A percentile compares a stretch with the other conserved stretches of the same genome.
phyloP scores from a whole-genome alignment of 2,113 vertebrate genomes.

The Tetraodon nigroviridis region DNA sequence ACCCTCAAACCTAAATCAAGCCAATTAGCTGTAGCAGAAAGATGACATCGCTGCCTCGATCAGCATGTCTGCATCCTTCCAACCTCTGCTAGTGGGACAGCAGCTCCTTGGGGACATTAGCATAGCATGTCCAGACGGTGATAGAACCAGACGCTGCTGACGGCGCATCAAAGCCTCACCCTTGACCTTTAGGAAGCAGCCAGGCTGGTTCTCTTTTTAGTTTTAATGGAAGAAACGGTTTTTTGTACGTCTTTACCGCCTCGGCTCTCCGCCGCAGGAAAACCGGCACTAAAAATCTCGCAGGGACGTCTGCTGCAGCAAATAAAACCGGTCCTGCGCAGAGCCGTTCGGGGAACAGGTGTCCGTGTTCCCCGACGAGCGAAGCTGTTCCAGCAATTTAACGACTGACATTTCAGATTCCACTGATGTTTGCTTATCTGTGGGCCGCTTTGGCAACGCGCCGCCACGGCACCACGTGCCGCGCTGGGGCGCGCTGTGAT shows the following conservation, averaged over 20 bases:
- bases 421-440: constrained; percentile 59
- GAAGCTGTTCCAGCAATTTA: constrained; percentile 62
- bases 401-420: constrained; percentile 58
- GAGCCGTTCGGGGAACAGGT: constrained; percentile 63
- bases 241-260: constrained; percentile 42
- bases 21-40: too few species aligned
- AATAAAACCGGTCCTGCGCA: constrained; percentile 46
- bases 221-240: background rate
- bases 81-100: background rate
- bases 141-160: too few species aligned
- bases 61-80: background rate
- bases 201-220: constrained; percentile 1
- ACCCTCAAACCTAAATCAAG: too few species aligned
- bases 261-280: constrained; percentile 42
- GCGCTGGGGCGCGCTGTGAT: too few species aligned
- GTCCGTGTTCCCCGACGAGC: constrained; percentile 48
- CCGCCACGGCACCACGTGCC: too few species aligned
- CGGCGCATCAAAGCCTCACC: background rate
- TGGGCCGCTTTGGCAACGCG: constrained; percentile 22
- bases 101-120: background rate
- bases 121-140: background rate
- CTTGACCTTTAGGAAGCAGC: constrained; percentile 34
- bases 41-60: background rate
- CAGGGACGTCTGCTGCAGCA: constrained; percentile 59
- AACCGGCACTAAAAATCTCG: constrained; percentile 68